phyloP scores from a whole-genome alignment of 1,140 invertebrate species.

The Lutraria rhynchaena region DNA sequence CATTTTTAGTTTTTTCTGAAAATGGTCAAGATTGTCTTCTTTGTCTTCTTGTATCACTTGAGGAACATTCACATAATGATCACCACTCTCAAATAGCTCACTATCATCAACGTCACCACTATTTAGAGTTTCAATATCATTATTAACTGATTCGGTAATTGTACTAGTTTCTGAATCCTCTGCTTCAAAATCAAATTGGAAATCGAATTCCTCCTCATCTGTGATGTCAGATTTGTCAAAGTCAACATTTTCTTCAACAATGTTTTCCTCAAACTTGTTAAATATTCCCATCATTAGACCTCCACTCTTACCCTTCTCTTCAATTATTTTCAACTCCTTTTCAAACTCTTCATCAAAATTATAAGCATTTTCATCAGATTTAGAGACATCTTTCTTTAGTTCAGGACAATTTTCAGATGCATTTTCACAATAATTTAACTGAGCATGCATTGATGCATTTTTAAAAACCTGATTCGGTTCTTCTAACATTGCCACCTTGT shows the following conservation, averaged over 20 bases:
- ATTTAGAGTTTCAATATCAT: not conserved
- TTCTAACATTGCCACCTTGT: not conserved
- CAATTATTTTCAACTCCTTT: slow-evolving; percentile 25
- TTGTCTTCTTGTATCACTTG: slow-evolving; percentile 9
- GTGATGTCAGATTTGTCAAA: slow-evolving; percentile 21
- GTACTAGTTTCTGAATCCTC: slow-evolving; percentile 42
- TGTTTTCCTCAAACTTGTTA: slow-evolving; percentile 10
- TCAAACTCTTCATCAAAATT: not conserved
- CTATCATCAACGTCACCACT: slow-evolving; percentile 20
- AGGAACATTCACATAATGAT: not conserved
- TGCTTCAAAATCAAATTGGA: slow-evolving; percentile 40
- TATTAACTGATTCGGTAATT: slow-evolving; percentile 44
- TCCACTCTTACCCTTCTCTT: slow-evolving; percentile 19
- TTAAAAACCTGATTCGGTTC: not conserved
- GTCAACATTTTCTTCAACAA: slow-evolving; percentile 8
- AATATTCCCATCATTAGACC: slow-evolving; percentile 34
- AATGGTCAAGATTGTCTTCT: slow-evolving; percentile 18
- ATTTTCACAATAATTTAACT: not conserved
- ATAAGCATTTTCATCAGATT: not conserved
- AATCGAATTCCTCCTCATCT: slow-evolving; percentile 30
- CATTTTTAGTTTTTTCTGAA: slow-evolving; percentile 12
- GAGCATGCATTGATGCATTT: not conserved
- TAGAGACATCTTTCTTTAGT: not conserved
- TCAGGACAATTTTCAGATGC: not conserved
- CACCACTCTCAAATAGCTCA: slow-evolving; percentile 28